Base-by-base conservation (phyloP, 2,797 vertebrate species). In the Hippopotamyrus pictus region DNA sequence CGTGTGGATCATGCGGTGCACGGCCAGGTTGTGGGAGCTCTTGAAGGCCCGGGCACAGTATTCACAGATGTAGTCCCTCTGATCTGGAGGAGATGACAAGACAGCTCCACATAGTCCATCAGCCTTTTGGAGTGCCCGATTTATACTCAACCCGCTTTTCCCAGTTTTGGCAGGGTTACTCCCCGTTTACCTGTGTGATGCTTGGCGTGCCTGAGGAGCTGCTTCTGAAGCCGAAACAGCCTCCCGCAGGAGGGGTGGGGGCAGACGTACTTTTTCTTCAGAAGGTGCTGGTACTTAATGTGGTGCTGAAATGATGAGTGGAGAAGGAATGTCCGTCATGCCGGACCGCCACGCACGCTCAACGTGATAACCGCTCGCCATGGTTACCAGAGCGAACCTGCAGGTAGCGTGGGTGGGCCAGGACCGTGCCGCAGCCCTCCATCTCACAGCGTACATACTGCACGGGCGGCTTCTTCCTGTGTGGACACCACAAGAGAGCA, bases 371-470 rank as follows among this genome's bases (percentile, higher is more conserved):
- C 86, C 9, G 2, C 48, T 69, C 22, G 54, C 89, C n/a, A n/a
- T 3, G 84, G 85, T 89, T 54, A 83, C 33, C 59, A 37, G 59
- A 62, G 94, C 96, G 91, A 57, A 99, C 98, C 97, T 99, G 98
- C 86, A 99, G 93, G 93, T 99, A 99, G 87, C 98, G 98, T 0
- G 98, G 98, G 92, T 99, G 98, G 90, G 98, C 98, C 92, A 99
- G 93, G 87, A 99, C 98, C 0, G 98, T 99, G 76, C 98, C 98
- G 37, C 98, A 99, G 90, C 98, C 98, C 92, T 99, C 98, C 96
- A 99, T 99, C 93, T 99, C 98, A 90, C 98, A 99, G 92, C 98
- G 98, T 8, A 99, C 98, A 1, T 99, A 99, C 91, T 99, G 98
- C 90, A 99, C 98, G 0, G 98, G 98, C 3, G 98, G 98, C 94